Evolutionary conservation across 2,797 vertebrate genomes (phyloP).

Genomic region (Enteromius treurensis): DNA sequence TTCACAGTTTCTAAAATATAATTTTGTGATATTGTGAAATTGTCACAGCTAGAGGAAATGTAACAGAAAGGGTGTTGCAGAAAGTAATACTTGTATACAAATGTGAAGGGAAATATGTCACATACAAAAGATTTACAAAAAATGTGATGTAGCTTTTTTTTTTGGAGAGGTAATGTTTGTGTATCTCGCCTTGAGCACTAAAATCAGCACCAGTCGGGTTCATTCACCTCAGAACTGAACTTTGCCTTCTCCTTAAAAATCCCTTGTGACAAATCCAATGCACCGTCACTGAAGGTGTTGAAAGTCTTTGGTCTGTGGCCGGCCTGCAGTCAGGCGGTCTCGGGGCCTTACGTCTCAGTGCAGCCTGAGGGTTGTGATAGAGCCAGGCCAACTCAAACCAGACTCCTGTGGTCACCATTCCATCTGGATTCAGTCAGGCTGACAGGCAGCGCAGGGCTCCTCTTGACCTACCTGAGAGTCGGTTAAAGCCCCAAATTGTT

Average conservation of each 20-base stretch:
- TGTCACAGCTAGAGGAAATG: not conserved
- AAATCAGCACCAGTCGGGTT: not conserved
- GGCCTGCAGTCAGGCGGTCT: slow-evolving; percentile 42
- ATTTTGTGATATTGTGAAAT: not conserved
- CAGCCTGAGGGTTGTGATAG: not conserved
- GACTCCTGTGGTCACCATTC: slow-evolving; percentile 32
- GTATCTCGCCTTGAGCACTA: not conserved
- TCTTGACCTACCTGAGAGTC: slow-evolving; percentile 57
- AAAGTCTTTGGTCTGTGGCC: slow-evolving; percentile 30
- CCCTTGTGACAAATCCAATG: not conserved
- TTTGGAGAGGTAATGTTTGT: not conserved
- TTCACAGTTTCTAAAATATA: not conserved
- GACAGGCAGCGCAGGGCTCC: slow-evolving; percentile 30
- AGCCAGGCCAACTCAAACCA: slow-evolving; percentile 44
- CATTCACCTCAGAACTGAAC: not conserved
- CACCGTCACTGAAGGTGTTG: slow-evolving; percentile 29
- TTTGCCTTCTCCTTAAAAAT: slow-evolving; percentile 26
- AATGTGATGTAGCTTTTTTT: not conserved
- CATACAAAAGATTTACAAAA: not conserved
- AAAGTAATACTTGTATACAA: not conserved
- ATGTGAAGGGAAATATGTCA: not conserved
- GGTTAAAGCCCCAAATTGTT: slow-evolving; percentile 41
- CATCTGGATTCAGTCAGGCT: slow-evolving; percentile 60
- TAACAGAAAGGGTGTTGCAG: not conserved
- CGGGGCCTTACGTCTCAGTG: slow-evolving; percentile 31